phyloP scores from a whole-genome alignment of 2,888 invertebrate genomes.

The Aleiodes alternator region DNA sequence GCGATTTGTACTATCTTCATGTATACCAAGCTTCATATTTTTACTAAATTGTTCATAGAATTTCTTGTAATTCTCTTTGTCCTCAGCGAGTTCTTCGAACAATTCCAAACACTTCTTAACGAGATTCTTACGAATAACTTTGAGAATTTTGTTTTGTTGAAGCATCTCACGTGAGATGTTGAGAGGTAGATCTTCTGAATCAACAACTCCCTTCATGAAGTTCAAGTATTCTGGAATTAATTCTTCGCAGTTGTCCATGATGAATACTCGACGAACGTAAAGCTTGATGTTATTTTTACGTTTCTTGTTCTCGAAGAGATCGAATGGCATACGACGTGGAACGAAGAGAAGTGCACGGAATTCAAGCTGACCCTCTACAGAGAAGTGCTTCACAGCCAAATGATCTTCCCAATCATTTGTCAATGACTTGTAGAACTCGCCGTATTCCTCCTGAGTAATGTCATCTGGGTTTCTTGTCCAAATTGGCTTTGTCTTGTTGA shows the following conservation, averaged over 20 bases:
- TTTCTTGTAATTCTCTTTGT: constrained; percentile 98
- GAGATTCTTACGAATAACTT: constrained; percentile 98
- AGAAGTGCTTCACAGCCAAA: constrained; percentile 96
- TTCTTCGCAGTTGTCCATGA: constrained; percentile 99
- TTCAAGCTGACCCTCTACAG: constrained; percentile 94
- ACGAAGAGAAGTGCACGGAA: constrained; percentile 95
- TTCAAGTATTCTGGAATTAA: constrained; percentile 99
- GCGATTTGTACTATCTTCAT: constrained; percentile 96
- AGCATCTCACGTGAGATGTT: constrained; percentile 99
- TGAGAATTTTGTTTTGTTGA: constrained; percentile 99
- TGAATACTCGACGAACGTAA: constrained; percentile 98
- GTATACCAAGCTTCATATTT: constrained; percentile 97
- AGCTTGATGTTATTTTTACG: constrained; percentile 99
- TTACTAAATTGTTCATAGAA: constrained; percentile 99
- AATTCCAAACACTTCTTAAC: constrained; percentile 99
- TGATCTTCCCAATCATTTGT: constrained; percentile 99
- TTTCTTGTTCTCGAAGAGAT: constrained; percentile 98
- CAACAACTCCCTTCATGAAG: constrained; percentile 98
- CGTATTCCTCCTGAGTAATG: constrained; percentile 96
- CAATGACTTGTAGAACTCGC: constrained; percentile 98
- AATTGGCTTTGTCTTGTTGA: constrained; percentile 98
- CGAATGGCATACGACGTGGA: constrained; percentile 96
- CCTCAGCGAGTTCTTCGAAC: constrained; percentile 96
- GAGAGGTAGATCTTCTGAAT: constrained; percentile 97
- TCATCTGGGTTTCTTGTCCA: constrained; percentile 99